Evolutionary conservation across 2,888 invertebrate species (phyloP).

Genomic region (Cataglyphis albicans): DNA sequence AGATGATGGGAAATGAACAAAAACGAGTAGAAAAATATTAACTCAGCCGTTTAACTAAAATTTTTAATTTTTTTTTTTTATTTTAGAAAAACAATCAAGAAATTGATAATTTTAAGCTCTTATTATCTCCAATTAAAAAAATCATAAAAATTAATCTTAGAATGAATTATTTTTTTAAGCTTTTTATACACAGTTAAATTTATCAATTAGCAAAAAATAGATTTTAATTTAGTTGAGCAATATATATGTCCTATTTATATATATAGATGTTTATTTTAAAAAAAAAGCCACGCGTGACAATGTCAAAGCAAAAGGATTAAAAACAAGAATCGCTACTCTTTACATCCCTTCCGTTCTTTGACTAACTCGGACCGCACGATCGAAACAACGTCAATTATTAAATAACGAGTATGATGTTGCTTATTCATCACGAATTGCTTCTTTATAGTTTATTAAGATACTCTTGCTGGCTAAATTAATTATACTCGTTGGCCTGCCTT

Average conservation of each 20-base stretch:
- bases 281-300: not conserved
- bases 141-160: not conserved
- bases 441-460: conserved; percentile 30
- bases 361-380: not conserved
- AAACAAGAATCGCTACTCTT: not conserved
- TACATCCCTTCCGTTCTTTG: not conserved
- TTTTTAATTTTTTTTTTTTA: not conserved
- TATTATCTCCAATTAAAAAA: not conserved
- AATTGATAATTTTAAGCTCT: not conserved
- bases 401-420: not conserved
- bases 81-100: not conserved
- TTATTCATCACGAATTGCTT: conserved; percentile 28
- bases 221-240: not conserved
- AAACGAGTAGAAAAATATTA: not conserved
- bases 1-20: not conserved
- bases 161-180: not conserved
- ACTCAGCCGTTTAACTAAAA: not conserved
- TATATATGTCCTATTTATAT: not conserved
- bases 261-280: not conserved
- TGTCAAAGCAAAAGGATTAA: not conserved
- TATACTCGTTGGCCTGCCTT: conserved; percentile 27
- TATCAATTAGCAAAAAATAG: not conserved
- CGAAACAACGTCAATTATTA: conserved; percentile 32
- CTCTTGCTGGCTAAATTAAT: conserved; percentile 21
- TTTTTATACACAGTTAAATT: not conserved